phyloP scores from a whole-genome alignment of 92 coral and sea anemone genomes.

The Porites evermanni region DNA sequence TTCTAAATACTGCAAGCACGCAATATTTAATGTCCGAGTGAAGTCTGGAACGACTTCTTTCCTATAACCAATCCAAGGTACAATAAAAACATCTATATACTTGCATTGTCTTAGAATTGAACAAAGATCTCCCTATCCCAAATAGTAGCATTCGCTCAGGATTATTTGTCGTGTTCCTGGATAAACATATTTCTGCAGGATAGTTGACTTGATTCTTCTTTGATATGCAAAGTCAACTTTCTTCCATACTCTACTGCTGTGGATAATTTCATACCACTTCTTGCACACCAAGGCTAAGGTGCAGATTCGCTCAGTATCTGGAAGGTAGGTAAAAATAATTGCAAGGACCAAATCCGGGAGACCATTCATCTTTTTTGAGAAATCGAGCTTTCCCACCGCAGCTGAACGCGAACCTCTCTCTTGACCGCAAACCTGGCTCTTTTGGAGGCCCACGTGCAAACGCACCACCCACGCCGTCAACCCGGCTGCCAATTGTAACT shows the following conservation, averaged over 20 bases:
- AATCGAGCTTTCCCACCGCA: no score
- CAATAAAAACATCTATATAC: conserved; percentile 27
- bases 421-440: no score
- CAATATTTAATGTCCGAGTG: conserved; percentile 29
- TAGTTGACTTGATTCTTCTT: conserved; percentile 20
- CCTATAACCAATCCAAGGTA: conserved; percentile 48
- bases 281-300: conserved; percentile 38
- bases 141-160: conserved; percentile 25
- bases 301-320: conserved; percentile 46
- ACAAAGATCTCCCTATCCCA: conserved; percentile 38
- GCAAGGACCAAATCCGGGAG: conserved; percentile 43
- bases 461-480: no score
- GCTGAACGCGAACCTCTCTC: no score
- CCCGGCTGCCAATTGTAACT: no score
- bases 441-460: no score
- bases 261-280: conserved; percentile 41
- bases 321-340: conserved; percentile 28
- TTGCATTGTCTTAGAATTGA: conserved; percentile 39
- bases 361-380: conserved; percentile 21
- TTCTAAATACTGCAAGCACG: conserved; percentile 7
- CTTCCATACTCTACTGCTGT: conserved; percentile 40
- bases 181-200: background rate
- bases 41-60: conserved; percentile 32
- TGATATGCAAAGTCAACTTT: conserved; percentile 44
- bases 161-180: conserved; percentile 41